A percentile compares a stretch with the other conserved stretches of the same genome.
phyloP scores from a whole-genome alignment of 1,140 invertebrate species.

The Chironomus striatipennis region DNA sequence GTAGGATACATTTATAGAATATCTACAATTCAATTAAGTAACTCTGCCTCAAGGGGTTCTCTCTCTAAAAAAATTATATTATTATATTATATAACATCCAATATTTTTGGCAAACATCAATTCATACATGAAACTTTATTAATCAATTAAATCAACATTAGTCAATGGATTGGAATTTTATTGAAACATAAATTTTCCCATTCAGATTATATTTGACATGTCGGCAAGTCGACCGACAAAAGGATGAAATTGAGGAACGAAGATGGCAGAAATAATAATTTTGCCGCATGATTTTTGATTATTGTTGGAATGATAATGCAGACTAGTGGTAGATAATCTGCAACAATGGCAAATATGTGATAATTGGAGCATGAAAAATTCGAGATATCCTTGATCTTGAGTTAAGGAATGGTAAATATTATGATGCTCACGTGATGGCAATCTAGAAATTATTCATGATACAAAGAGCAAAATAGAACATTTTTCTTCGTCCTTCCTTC shows the following conservation, averaged over 20 bases:
- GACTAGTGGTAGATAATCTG: not conserved
- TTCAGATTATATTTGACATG: not conserved
- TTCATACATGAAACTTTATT: not conserved
- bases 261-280: not conserved
- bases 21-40: not conserved
- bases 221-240: not conserved
- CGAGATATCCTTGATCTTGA: not conserved
- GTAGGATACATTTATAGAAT: not conserved
- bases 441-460: too few species aligned
- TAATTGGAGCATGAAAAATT: too few species aligned
- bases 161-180: conserved; percentile 15
- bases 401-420: not conserved
- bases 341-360: not conserved
- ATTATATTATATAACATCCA: not conserved
- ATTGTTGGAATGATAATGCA: not conserved
- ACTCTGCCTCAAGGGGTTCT: not conserved
- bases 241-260: not conserved
- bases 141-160: conserved; percentile 24
- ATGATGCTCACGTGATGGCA: too few species aligned
- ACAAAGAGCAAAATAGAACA: too few species aligned
- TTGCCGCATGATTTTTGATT: not conserved
- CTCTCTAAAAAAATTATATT: not conserved
- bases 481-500: too few species aligned
- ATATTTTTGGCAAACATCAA: conserved; percentile 15
- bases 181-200: not conserved